These are phyloP conservation scores for Grammomys dolichurus DNA, from an alignment of 2,113 vertebrate species.

Conservation along the genomic window DNA sequence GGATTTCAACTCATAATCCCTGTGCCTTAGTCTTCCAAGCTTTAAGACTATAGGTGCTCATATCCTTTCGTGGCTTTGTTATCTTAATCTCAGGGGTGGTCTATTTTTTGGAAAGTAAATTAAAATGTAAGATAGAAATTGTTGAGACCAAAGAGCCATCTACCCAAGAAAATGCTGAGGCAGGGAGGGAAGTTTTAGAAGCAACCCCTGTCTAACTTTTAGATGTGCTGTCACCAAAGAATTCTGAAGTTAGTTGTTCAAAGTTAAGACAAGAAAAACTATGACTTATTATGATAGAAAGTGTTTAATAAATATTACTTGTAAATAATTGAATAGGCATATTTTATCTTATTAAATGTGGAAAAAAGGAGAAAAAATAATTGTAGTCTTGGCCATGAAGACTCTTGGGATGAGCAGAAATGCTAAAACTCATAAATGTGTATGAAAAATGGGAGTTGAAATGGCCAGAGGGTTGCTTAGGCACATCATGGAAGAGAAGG, in stretches of 20 bases:
- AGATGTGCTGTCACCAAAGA: conserved; percentile 2
- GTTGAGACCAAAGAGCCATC: neutral
- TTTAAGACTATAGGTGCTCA: neutral
- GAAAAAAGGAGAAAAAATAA: conserved; percentile 54
- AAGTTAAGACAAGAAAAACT: conserved; percentile 64
- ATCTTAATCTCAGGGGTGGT: neutral
- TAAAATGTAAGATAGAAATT: neutral
- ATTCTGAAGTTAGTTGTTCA: conserved; percentile 32
- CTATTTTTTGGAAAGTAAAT: conserved; percentile 33
- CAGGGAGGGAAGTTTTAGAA: conserved; percentile 52
- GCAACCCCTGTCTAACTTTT: neutral
- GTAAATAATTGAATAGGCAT: conserved; percentile 46
- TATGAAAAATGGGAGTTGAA: conserved; percentile 71
- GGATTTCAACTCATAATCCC: neutral
- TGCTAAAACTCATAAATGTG: conserved; percentile 65
- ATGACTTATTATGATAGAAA: conserved; percentile 40
- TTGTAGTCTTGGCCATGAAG: conserved; percentile 32
- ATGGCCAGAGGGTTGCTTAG: conserved; percentile 67
- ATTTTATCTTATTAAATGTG: conserved; percentile 57
- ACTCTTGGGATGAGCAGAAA: conserved; percentile 55
- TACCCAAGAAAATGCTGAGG: neutral
- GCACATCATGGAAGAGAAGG: conserved; percentile 65
- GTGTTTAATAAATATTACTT: conserved; percentile 56
- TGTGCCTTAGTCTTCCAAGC: neutral
- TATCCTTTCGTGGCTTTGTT: neutral